Evolutionary conservation across 1,140 invertebrate genomes (phyloP).

Genomic region (Drosophila baimaii): DNA sequence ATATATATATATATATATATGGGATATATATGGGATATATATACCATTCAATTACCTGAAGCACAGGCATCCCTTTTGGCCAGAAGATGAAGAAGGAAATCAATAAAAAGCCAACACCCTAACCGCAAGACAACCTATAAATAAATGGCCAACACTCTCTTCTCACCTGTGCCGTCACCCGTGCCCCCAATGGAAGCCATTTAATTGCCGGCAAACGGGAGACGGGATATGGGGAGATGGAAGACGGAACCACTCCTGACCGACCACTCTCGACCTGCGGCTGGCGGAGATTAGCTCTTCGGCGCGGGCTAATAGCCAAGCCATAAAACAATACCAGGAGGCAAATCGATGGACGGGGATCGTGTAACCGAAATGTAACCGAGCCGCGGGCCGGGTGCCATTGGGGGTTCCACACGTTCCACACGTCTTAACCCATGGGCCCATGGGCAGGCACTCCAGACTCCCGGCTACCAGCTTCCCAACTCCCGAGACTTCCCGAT

Average conservation of each 20-base stretch:
- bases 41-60: neutral
- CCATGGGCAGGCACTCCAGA: neutral
- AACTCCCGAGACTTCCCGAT: too few species aligned
- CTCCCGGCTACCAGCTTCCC: conserved; percentile 10
- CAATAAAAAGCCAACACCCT: conserved; percentile 13
- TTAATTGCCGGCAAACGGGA: conserved; percentile 52
- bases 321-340: conserved; percentile 72
- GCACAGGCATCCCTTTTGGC: neutral
- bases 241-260: conserved; percentile 27
- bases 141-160: conserved; percentile 30
- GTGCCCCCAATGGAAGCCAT: conserved; percentile 66
- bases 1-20: neutral
- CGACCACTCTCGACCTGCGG: conserved; percentile 25
- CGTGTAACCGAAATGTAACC: conserved; percentile 53
- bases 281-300: conserved; percentile 53
- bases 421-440: conserved; percentile 4
- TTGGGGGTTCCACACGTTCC: conserved; percentile 48
- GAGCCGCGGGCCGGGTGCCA: conserved; percentile 19
- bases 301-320: conserved; percentile 69
- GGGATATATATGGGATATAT: neutral
- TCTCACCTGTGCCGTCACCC: conserved; percentile 21
- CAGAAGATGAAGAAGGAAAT: neutral
- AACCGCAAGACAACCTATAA: conserved; percentile 43
- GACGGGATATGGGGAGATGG: neutral
- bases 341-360: conserved; percentile 36